These are phyloP conservation scores for Sarcophaga carnaria DNA, from an alignment of 2,888 invertebrate species.

Conservation along the genomic window DNA sequence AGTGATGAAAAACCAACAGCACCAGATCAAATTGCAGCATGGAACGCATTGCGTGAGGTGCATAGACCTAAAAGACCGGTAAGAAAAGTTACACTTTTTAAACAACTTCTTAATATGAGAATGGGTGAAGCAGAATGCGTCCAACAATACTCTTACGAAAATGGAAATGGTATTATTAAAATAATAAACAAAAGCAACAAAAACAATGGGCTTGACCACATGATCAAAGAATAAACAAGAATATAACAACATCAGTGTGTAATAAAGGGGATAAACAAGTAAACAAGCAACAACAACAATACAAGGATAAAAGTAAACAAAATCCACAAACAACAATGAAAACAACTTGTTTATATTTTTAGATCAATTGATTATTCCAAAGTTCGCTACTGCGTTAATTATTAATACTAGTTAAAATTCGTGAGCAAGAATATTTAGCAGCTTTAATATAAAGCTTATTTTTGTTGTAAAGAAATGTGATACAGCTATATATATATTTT, in stretches of 20 bases:
- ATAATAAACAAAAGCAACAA: no score
- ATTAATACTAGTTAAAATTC: conserved; percentile 3
- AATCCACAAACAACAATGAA: no score
- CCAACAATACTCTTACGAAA: conserved; percentile 10
- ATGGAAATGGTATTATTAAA: neutral
- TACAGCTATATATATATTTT: neutral
- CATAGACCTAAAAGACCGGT: no score
- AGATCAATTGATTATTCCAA: conserved; percentile 63
- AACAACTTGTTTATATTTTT: no score
- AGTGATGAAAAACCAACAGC: neutral
- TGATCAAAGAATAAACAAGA: no score
- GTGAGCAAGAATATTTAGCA: neutral
- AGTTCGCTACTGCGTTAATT: conserved; percentile 38
- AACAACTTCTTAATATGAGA: conserved; percentile 39
- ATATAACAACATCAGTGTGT: no score
- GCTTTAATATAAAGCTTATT: conserved; percentile 37
- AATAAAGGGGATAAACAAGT: no score
- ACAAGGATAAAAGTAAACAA: no score
- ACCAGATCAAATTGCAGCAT: neutral
- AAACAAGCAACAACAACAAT: no score
- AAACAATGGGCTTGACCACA: no score
- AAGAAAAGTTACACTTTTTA: conserved; percentile 29
- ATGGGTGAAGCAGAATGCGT: conserved; percentile 40
- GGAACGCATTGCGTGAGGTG: no score
- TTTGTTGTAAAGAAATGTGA: conserved; percentile 42